Conservation (phyloP, 2,888 invertebrate genomes). For the Leucozona laternaria region DNA sequence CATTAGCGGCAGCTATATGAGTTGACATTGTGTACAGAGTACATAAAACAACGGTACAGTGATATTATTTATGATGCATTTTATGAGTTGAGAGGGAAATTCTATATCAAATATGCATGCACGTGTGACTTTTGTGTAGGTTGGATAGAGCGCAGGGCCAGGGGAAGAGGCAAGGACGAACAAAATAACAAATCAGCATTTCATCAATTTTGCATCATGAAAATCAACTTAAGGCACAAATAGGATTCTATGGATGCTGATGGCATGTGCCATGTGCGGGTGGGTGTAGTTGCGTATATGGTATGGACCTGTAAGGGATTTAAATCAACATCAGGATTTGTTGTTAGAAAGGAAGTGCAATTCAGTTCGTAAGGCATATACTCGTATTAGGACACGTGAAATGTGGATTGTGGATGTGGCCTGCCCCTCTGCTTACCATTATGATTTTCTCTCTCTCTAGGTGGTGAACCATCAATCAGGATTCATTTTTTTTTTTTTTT, state of each 20-base stretch:
- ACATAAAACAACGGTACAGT: conserved; percentile 11
- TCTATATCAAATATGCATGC: conserved; percentile 13
- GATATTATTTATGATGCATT: conserved; percentile 7
- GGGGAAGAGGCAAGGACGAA: conserved; percentile 32
- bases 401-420: background rate
- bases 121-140: background rate
- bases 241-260: conserved; percentile 14
- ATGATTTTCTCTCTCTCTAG: background rate
- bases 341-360: background rate
- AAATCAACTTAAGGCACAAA: conserved; percentile 56
- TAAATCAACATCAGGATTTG: conserved; percentile 41
- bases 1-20: conserved; percentile 33
- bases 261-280: too few species aligned
- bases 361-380: background rate
- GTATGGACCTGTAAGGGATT: conserved; percentile 15
- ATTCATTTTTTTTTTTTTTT: conserved; percentile 44
- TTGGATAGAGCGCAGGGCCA: too few species aligned
- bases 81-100: background rate
- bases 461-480: conserved; percentile 65
- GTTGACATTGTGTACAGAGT: background rate
- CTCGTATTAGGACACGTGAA: background rate
- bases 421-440: background rate
- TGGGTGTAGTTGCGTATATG: background rate
- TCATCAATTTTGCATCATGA: conserved; percentile 71
- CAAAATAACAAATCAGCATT: conserved; percentile 42